Base-by-base conservation (phyloP, 2,888 invertebrate species). In the Dioctria linearis region DNA sequence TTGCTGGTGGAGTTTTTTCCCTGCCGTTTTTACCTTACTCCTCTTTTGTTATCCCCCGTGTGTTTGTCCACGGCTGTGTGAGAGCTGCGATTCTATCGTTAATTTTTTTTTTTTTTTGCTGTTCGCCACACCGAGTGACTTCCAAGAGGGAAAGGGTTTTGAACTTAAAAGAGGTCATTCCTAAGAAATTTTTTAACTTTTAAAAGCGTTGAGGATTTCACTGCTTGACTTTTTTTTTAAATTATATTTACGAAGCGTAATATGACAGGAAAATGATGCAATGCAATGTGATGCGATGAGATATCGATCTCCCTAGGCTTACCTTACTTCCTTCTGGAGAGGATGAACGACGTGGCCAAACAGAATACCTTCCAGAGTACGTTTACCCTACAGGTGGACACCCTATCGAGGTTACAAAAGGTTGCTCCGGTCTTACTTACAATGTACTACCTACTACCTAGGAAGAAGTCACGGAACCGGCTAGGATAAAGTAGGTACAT, bases 141-240 rank as follows among this genome's bases (percentile, higher is more conserved):
- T 57, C 67, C 79, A 79, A 79, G 67, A 67, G 79, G 79, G 67
- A 78, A 79, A 67, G 79, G 79, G 67, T 79, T 79, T 67, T 79
- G 79, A 79, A 79, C 79, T 79, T 79, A 79, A 79, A 79, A 67
- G 79, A 79, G 79, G 79, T 79, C 79, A 79, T 57, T 79, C 57
- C 66, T 59, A 79, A 67, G 67, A 76, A 76, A 63, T 76, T 61
- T 73, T 76, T 66, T 43, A 76, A 76, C 76, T 76, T 76, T 76
- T 76, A 49, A 46, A 63, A 76, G 46, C 63, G 46, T 37, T 73
- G 76, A 76, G 63, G 76, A 76, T 63, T 76, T 61, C 43, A 57
- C 49, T 63, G 61, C 63, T 76, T 76, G 46, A 49, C 63, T 63
- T 63, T 63, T 76, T 76, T 49, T 13, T 76, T 76, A 63, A 49